Percentiles rank a stretch among this genome's conserved stretches.
Conservation (phyloP, 2,888 invertebrate species). For the Drosophila phalerata region DNA sequence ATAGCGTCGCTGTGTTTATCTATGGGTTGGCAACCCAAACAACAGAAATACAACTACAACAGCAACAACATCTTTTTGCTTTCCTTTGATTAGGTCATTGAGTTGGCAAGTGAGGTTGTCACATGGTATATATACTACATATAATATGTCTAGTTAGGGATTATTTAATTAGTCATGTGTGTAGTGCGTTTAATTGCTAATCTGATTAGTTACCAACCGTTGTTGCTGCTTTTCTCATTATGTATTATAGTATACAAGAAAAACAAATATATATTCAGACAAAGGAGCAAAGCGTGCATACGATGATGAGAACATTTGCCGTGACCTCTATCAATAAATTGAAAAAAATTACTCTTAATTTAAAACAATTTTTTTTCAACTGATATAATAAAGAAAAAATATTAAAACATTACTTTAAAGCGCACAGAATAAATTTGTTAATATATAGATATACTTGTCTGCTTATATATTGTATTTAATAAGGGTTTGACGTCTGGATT, state of each 20-base stretch:
- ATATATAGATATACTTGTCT: too few relatives aligned
- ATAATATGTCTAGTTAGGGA: slow-evolving; percentile 9
- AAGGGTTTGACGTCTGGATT: slow-evolving; percentile 25
- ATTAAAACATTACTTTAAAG: too few relatives aligned
- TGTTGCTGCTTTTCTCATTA: slow-evolving; percentile 2
- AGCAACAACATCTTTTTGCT: slow-evolving; percentile 14
- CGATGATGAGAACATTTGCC: neutral
- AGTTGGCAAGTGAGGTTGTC: slow-evolving; percentile 24
- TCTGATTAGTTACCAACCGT: slow-evolving; percentile 34
- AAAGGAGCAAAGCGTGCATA: too few relatives aligned
- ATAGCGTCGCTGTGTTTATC: slow-evolving; percentile 27
- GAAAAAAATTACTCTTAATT: too few relatives aligned
- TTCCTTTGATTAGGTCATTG: slow-evolving; percentile 53
- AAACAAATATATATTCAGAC: too few relatives aligned
- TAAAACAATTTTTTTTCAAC: too few relatives aligned
- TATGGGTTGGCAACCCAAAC: slow-evolving; percentile 33
- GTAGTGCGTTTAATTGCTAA: slow-evolving; percentile 38
- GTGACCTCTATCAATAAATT: neutral
- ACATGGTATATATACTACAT: neutral
- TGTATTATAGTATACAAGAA: slow-evolving; percentile 8
- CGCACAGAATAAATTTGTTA: neutral
- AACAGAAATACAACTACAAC: slow-evolving; percentile 1
- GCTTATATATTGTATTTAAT: neutral
- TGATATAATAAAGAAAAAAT: too few relatives aligned
- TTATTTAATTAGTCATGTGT: slow-evolving; percentile 47